Base-by-base conservation (phyloP, 1,140 invertebrate genomes). In the Steinernema khuongi region DNA sequence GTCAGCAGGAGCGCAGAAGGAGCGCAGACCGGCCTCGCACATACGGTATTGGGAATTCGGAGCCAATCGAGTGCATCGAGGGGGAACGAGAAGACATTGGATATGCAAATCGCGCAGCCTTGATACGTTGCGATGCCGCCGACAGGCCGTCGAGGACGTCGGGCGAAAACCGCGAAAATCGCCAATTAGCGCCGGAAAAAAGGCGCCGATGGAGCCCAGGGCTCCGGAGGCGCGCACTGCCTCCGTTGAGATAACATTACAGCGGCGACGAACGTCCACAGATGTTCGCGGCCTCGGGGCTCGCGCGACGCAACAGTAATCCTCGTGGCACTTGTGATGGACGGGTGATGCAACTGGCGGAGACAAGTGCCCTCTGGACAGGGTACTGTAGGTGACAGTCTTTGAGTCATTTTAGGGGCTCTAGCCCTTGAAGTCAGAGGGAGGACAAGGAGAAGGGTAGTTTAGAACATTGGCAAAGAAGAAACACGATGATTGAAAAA, bases 301-400 rank as follows among this genome's bases (percentile, higher is more conserved):
- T 60, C 50, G 50, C 50, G 50, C 50, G 50, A 60, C 11, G 50
- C 50, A 60, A 60, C 50, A n/a, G 50, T 60, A 60, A 60, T 60
- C 50, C 50, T 60, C 50, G 50, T 60, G 50, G 50, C 50, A 60
- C 50, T 60, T 60, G 14, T 60, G 50, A 60, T 60, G 50, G 50
- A 60, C 22, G 50, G 50, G 36, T 41, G 7, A n/a, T 11, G 36
- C n/a, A n/a, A n/a, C n/a, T n/a, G n/a, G n/a, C n/a, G n/a, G n/a
- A n/a, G n/a, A n/a, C n/a, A n/a, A n/a, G n/a, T n/a, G n/a, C n/a
- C n/a, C n/a, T n/a, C n/a, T n/a, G n/a, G n/a, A n/a, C n/a, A n/a
- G n/a, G n/a, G n/a, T n/a, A n/a, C n/a, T n/a, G n/a, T n/a, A n/a
- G n/a, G n/a, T n/a, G n/a, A n/a, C n/a, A n/a, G n/a, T n/a, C n/a